A percentile compares a stretch with the other conserved stretches of the same genome.
Conservation (phyloP, 2,797 vertebrate genomes). For the Acipenser oxyrinchus region DNA sequence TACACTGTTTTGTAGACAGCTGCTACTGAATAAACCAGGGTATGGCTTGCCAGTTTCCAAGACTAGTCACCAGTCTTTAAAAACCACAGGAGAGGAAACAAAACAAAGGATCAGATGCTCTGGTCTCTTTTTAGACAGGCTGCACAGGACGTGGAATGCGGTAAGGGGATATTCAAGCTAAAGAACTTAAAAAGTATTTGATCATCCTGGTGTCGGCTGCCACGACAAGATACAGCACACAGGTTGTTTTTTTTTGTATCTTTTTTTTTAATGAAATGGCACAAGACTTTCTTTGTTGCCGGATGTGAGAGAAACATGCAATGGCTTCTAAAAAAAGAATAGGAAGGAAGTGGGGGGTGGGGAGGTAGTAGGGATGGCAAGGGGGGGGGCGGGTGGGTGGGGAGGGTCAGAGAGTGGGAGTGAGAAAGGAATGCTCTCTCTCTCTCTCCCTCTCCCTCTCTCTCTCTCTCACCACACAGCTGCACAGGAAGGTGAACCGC, state of each 20-base stretch:
- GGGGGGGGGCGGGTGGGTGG: conserved; percentile 38
- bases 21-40: no score
- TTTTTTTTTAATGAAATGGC: conserved; percentile 59
- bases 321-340: conserved; percentile 90
- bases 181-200: conserved; percentile 2
- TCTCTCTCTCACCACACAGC: conserved; percentile 13
- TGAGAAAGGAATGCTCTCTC: conserved; percentile 82
- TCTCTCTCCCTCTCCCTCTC: conserved; percentile 37
- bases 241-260: not conserved
- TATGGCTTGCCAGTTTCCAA: no score
- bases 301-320: conserved; percentile 93
- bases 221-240: conserved; percentile 36
- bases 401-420: conserved; percentile 62
- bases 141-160: not conserved
- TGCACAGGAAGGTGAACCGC: conserved; percentile 16
- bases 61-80: no score
- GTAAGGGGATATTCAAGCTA: not conserved
- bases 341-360: conserved; percentile 97
- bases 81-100: no score
- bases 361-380: conserved; percentile 66
- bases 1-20: no score
- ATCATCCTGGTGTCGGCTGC: conserved; percentile 29
- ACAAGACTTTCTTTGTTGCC: conserved; percentile 92
- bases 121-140: not conserved
- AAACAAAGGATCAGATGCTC: not conserved